phyloP scores from a whole-genome alignment of 2,113 vertebrate species.

The Equus quagga region DNA sequence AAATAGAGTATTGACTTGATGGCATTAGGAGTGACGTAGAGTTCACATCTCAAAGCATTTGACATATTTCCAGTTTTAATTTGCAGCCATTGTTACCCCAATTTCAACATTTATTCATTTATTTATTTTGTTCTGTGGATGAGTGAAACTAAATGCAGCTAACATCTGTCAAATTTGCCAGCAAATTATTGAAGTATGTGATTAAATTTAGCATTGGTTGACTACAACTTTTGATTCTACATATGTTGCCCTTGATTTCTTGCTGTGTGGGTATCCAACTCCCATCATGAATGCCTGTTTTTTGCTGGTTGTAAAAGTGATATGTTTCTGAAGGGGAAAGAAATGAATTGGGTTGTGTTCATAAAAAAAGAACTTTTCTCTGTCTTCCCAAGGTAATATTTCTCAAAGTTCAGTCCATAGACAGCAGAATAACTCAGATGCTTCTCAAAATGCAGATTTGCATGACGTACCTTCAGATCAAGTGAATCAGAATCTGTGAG shows the following conservation, averaged over 20 bases:
- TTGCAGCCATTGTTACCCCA: background rate
- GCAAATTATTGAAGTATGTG: background rate
- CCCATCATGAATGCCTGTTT: background rate
- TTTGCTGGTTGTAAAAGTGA: background rate
- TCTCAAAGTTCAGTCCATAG: background rate
- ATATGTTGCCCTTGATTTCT: background rate
- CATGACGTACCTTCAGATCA: background rate
- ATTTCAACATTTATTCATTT: background rate
- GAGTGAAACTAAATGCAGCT: background rate
- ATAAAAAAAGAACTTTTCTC: background rate
- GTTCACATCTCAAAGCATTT: background rate
- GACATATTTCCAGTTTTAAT: background rate
- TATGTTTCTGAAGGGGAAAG: background rate
- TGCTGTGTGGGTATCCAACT: background rate
- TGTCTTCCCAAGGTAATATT: background rate
- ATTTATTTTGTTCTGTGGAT: background rate
- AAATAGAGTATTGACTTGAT: background rate
- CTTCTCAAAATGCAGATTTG: background rate
- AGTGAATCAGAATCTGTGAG: background rate
- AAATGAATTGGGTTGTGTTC: background rate
- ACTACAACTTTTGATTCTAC: background rate
- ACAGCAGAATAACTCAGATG: background rate
- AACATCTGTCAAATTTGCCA: background rate
- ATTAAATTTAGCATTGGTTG: background rate
- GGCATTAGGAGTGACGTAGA: background rate